These are phyloP conservation scores for Schrankia costaestrigalis DNA, from an alignment of 2,888 invertebrate species.

Conservation along the genomic window DNA sequence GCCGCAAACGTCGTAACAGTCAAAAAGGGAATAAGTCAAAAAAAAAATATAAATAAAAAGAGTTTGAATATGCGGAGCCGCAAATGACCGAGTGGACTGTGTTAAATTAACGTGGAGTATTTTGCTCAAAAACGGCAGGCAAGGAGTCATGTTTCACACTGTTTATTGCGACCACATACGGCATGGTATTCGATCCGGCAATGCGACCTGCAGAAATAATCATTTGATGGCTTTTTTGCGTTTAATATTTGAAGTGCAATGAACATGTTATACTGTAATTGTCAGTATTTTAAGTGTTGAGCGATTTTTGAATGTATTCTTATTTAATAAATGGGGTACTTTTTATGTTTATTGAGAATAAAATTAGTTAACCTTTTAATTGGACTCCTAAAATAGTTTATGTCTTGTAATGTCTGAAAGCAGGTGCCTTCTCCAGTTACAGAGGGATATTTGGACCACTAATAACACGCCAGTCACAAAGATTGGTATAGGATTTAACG, in stretches of 20 bases:
- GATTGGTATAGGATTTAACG: too few species aligned
- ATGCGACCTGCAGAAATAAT: constrained; percentile 13
- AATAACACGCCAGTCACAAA: too few species aligned
- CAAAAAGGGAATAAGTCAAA: constrained; percentile 41
- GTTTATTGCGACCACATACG: constrained; percentile 59
- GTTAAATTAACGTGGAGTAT: constrained; percentile 80
- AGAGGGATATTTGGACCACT: too few species aligned
- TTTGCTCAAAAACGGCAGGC: constrained; percentile 76
- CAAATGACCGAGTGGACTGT: constrained; percentile 66
- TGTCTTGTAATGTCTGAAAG: too few species aligned
- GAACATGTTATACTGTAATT: constrained; percentile 6
- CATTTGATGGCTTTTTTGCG: constrained; percentile 7
- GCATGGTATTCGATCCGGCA: constrained; percentile 26
- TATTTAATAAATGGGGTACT: too few species aligned
- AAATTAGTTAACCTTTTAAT: too few species aligned
- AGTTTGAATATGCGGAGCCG: constrained; percentile 44
- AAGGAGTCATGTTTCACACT: constrained; percentile 72
- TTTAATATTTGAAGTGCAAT: constrained; percentile 10
- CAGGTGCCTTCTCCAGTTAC: too few species aligned
- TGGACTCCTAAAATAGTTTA: too few species aligned
- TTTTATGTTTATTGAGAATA: too few species aligned
- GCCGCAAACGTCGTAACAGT: constrained; percentile 43
- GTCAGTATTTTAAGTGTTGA: too few species aligned
- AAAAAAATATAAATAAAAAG: constrained; percentile 39
- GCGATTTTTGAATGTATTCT: constrained; percentile 2